phyloP scores from a whole-genome alignment of 2,888 invertebrate genomes.

The Brachylomia viminalis region DNA sequence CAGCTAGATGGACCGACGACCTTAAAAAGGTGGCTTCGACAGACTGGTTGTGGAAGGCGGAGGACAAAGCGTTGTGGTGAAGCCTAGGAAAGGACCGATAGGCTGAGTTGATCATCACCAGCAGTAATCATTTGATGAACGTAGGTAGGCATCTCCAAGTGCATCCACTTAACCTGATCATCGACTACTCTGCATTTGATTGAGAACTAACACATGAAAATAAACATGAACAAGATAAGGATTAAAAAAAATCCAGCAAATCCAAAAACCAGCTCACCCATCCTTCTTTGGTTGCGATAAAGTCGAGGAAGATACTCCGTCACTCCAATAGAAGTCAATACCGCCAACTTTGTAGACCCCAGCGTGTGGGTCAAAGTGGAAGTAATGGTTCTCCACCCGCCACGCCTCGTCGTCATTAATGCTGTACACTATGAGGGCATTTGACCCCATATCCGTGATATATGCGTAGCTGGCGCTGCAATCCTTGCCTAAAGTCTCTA shows the following conservation, averaged over 20 bases:
- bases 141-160: background rate
- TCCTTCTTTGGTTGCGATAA: constrained; percentile 88
- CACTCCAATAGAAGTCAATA: constrained; percentile 95
- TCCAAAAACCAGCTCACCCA: constrained; percentile 75
- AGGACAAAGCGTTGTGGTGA: too few relatives aligned
- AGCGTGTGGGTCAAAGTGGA: constrained; percentile 94
- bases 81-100: too few relatives aligned
- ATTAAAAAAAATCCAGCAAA: background rate
- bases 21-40: too few relatives aligned
- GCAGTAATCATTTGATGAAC: background rate
- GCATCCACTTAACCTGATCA: background rate
- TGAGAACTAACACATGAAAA: too few relatives aligned
- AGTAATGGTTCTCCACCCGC: constrained; percentile 94
- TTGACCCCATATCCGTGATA: constrained; percentile 93
- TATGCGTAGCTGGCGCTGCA: constrained; percentile 91
- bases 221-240: background rate
- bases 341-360: constrained; percentile 94
- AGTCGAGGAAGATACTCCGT: constrained; percentile 94
- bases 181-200: background rate
- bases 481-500: constrained; percentile 91
- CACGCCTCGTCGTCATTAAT: constrained; percentile 92
- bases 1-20: too few relatives aligned
- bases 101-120: too few relatives aligned
- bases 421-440: constrained; percentile 93
- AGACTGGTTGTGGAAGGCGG: too few relatives aligned